A percentile compares a stretch with the other conserved stretches of the same genome.
Conservation (phyloP, 2,888 invertebrate species). For the Amiota mariae region DNA sequence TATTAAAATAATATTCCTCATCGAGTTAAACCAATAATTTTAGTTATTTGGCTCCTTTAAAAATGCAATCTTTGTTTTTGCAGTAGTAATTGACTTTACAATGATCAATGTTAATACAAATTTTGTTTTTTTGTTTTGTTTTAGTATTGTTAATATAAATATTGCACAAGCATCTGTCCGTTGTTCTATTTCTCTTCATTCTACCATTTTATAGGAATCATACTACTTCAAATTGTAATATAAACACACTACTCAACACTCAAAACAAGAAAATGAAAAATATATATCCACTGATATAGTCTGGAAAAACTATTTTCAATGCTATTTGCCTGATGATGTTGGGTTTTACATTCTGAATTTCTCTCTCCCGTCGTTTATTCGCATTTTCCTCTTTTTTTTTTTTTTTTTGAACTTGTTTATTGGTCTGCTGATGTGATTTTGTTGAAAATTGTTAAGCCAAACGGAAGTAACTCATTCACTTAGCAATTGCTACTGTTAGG, state of each 20-base stretch:
- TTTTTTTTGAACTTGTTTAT: slow-evolving; percentile 20
- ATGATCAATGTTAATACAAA: no score
- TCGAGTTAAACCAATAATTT: no score
- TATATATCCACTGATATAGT: not conserved
- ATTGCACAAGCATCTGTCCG: slow-evolving; percentile 40
- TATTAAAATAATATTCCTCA: no score
- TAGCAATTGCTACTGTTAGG: slow-evolving; percentile 43
- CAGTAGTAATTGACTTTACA: no score
- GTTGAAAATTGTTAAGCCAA: slow-evolving; percentile 62
- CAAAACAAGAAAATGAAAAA: no score
- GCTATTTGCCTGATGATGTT: slow-evolving; percentile 32
- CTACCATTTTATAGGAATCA: not conserved
- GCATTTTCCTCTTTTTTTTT: slow-evolving; percentile 28
- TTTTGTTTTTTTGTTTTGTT: no score
- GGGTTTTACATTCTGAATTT: slow-evolving; percentile 3
- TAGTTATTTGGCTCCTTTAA: no score
- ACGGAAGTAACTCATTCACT: slow-evolving; percentile 65
- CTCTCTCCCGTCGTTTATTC: slow-evolving; percentile 26
- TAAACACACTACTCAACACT: not conserved
- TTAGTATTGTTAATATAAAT: slow-evolving; percentile 45
- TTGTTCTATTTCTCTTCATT: not conserved
- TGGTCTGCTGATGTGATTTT: slow-evolving; percentile 51
- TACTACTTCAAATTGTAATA: no score
- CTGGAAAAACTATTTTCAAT: slow-evolving; percentile 13
- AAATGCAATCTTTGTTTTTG: no score